Evolutionary conservation across 1,140 invertebrate species (phyloP).

Genomic region (Drosophila seguyi): DNA sequence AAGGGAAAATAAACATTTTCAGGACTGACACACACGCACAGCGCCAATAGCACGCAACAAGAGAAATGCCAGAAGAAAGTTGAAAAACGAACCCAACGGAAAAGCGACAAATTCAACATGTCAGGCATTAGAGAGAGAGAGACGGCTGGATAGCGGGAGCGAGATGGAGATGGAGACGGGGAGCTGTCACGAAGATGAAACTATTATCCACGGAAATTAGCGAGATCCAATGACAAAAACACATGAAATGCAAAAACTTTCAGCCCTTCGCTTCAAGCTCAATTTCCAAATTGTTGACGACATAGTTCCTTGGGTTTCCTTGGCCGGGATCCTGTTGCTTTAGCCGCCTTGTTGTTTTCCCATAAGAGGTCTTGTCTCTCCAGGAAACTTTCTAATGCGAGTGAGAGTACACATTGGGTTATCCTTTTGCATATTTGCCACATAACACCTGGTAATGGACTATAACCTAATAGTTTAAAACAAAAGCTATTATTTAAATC

Average conservation of each 20-base stretch:
- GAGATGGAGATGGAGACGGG: constrained; percentile 7
- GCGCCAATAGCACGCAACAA: constrained; percentile 67
- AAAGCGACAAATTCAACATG: constrained; percentile 75
- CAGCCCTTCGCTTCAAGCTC: constrained; percentile 56
- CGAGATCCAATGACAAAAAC: constrained; percentile 71
- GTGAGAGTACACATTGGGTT: constrained; percentile 8
- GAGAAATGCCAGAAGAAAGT: constrained; percentile 61
- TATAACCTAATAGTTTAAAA: constrained; percentile 13
- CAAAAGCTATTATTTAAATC: constrained; percentile 13
- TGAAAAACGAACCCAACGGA: constrained; percentile 57
- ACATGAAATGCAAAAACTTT: constrained; percentile 78
- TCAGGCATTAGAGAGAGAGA: constrained; percentile 47
- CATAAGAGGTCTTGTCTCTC: constrained; percentile 30
- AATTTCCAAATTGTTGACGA: constrained; percentile 77
- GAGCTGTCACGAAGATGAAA: constrained; percentile 72
- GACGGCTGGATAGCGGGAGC: not conserved
- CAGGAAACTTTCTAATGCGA: constrained; percentile 49
- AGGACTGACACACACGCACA: constrained; percentile 45
- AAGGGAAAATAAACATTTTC: constrained; percentile 45
- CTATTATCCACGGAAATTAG: constrained; percentile 82
- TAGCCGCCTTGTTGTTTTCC: constrained; percentile 32
- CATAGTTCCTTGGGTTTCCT: constrained; percentile 49
- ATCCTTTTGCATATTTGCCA: constrained; percentile 9
- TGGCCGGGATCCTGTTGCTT: constrained; percentile 18
- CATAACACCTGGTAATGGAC: not conserved